These are phyloP conservation scores for Tiphia femorata DNA, from an alignment of 2,888 invertebrate species.

Conservation along the genomic window DNA sequence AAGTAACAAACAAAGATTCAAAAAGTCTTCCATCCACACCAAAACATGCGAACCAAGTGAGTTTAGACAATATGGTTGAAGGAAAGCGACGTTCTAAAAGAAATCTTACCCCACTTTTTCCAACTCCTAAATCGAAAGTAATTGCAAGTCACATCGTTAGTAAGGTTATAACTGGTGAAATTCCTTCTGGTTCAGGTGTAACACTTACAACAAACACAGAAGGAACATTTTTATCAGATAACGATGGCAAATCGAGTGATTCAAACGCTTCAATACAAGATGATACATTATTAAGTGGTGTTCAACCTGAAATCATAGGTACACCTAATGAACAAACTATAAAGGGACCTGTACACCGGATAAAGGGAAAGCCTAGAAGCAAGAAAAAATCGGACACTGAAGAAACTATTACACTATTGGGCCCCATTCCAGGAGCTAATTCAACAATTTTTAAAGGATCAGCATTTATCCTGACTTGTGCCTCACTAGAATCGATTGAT, in stretches of 20 bases:
- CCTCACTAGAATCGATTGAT: conserved; percentile 64
- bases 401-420: conserved; percentile 70
- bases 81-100: conserved; percentile 56
- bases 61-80: conserved; percentile 58
- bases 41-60: conserved; percentile 50
- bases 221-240: conserved; percentile 31
- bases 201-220: conserved; percentile 19
- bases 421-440: conserved; percentile 71
- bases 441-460: conserved; percentile 72
- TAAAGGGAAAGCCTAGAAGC: conserved; percentile 70
- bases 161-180: background rate
- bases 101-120: conserved; percentile 36
- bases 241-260: conserved; percentile 48
- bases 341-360: conserved; percentile 56
- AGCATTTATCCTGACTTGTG: conserved; percentile 74
- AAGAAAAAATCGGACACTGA: conserved; percentile 47
- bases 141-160: conserved; percentile 9
- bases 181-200: conserved; percentile 52
- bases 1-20: conserved; percentile 33
- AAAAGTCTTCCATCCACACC: conserved; percentile 53
- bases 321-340: conserved; percentile 43
- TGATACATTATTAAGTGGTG: conserved; percentile 38
- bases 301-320: conserved; percentile 56
- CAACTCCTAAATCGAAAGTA: conserved; percentile 40
- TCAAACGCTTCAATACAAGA: conserved; percentile 42